A percentile compares a stretch with the other conserved stretches of the same genome.
These are phyloP conservation scores for Danio choprae DNA, from an alignment of 2,797 vertebrate species.

Conservation along the genomic window DNA sequence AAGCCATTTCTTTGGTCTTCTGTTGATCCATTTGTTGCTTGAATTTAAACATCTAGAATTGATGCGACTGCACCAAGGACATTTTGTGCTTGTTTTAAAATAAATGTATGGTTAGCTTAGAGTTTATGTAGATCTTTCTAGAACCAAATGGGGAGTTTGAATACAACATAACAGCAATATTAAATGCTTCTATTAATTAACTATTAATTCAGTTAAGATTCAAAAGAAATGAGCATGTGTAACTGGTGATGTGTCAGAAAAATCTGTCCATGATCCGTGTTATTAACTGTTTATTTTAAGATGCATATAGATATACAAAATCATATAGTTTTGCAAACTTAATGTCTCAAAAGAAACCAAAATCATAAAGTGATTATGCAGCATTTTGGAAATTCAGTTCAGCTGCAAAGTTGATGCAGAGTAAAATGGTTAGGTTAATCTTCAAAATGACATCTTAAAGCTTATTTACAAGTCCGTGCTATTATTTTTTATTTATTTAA, in stretches of 20 bases:
- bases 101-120: not conserved
- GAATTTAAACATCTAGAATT: not conserved
- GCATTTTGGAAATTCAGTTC: not conserved
- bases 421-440: not conserved
- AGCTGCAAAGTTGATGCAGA: not conserved
- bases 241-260: not conserved
- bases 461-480: not conserved
- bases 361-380: not conserved
- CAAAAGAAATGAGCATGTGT: not conserved
- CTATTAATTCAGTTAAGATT: not conserved
- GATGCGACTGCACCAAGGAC: not conserved
- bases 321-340: not conserved
- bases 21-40: not conserved
- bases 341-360: not conserved
- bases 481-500: not conserved
- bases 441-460: not conserved
- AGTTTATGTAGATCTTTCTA: not conserved
- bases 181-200: not conserved
- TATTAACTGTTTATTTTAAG: not conserved
- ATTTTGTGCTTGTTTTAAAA: not conserved
- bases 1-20: not conserved
- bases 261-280: not conserved
- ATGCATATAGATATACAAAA: no score
- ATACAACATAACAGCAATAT: not conserved
- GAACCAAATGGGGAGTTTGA: not conserved